These are phyloP conservation scores for Brachionus manjavacas DNA, from an alignment of 1,140 invertebrate genomes.

Conservation along the genomic window DNA sequence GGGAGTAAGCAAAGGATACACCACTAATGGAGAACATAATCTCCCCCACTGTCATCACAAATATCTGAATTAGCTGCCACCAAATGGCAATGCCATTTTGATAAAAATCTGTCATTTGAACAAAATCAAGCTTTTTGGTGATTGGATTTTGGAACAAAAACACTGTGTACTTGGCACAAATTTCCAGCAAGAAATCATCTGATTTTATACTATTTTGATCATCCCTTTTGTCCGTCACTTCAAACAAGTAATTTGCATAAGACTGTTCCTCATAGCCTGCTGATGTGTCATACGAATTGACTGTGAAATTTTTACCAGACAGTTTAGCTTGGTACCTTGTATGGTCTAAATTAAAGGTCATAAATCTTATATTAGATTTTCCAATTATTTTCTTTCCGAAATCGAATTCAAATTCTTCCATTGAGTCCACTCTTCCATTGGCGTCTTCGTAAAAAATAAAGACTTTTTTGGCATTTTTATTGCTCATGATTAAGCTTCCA, in stretches of 20 bases:
- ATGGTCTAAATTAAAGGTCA: neutral
- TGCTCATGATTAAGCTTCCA: neutral
- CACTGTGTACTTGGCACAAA: neutral
- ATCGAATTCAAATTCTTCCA: neutral
- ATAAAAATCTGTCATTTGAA: slow-evolving; percentile 24
- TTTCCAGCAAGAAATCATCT: slow-evolving; percentile 22
- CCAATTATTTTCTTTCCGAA: neutral
- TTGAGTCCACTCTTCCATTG: neutral
- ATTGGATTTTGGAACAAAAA: slow-evolving; percentile 2
- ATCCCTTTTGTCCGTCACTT: neutral
- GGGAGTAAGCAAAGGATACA: slow-evolving; percentile 79
- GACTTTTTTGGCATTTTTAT: neutral
- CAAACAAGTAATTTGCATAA: slow-evolving; percentile 2
- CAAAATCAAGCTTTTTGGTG: neutral
- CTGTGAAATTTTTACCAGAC: neutral
- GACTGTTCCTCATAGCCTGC: neutral
- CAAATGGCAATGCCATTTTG: slow-evolving; percentile 65
- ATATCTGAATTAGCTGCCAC: slow-evolving; percentile 78
- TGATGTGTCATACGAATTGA: neutral
- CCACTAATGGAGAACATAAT: slow-evolving; percentile 86
- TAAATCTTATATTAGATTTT: neutral
- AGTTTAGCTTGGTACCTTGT: neutral
- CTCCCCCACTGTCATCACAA: slow-evolving; percentile 76
- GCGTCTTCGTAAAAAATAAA: neutral
- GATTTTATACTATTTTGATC: neutral